Evolutionary conservation across 2,113 vertebrate genomes (phyloP).

Genomic region (Indri indri): DNA sequence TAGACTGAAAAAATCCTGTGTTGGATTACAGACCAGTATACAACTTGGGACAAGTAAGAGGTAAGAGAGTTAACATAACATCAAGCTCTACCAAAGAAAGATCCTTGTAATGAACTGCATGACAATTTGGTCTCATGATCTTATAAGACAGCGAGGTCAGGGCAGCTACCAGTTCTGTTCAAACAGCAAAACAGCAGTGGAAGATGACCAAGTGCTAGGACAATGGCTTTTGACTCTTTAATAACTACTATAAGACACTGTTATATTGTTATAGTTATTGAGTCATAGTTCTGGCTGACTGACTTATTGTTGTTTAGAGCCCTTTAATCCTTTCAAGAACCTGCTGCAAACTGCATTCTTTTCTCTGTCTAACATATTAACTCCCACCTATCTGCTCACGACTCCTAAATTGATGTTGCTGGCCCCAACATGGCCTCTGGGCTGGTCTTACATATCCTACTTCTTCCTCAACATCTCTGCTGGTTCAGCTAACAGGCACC

Average conservation of each 20-base stretch:
- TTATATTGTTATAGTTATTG: background rate
- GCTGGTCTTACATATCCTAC: background rate
- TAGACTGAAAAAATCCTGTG: background rate
- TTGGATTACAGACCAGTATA: too few species aligned
- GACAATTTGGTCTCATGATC: background rate
- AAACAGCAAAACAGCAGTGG: background rate
- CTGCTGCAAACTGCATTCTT: background rate
- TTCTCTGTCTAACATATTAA: background rate
- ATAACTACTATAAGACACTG: background rate
- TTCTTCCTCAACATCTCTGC: background rate
- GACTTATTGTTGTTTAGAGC: background rate
- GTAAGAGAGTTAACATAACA: background rate
- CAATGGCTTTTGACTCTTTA: background rate
- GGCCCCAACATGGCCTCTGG: background rate
- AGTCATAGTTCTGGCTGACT: background rate
- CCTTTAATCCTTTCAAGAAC: background rate
- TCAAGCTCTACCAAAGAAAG: background rate
- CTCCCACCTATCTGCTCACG: background rate
- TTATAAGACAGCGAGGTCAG: background rate
- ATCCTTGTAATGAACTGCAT: background rate
- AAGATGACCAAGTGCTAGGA: background rate
- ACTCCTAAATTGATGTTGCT: background rate
- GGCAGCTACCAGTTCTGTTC: background rate
- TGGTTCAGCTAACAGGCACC: background rate
- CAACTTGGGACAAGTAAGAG: background rate